Conservation (phyloP, 1,140 invertebrate species). For the Nephotettix cincticeps region DNA sequence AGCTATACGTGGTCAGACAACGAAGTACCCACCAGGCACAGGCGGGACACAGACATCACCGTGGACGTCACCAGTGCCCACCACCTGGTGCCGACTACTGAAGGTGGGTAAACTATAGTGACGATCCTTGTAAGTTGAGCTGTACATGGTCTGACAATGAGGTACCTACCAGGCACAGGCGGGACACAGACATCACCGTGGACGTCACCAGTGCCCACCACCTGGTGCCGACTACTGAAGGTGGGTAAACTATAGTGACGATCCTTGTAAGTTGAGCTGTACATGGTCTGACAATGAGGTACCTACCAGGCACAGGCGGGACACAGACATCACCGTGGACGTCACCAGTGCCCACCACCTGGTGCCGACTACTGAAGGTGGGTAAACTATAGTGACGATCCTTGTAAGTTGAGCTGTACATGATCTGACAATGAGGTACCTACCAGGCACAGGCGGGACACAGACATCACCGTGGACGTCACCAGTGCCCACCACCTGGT, state of each 20-base stretch:
- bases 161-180: conserved; percentile 47
- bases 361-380: conserved; percentile 25
- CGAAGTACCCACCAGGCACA: conserved; percentile 47
- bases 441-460: conserved; percentile 49
- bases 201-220: conserved; percentile 30
- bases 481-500: conserved; percentile 16
- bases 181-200: conserved; percentile 44
- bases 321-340: conserved; percentile 41
- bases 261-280: conserved; percentile 37
- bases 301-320: conserved; percentile 48
- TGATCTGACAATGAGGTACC: conserved; percentile 43
- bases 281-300: conserved; percentile 43
- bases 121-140: conserved; percentile 24
- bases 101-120: background rate
- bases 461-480: conserved; percentile 37
- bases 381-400: background rate
- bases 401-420: conserved; percentile 33
- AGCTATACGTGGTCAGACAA: conserved; percentile 44
- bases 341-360: conserved; percentile 26
- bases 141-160: conserved; percentile 44
- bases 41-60: conserved; percentile 45
- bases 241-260: background rate
- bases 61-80: conserved; percentile 30
- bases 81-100: conserved; percentile 18
- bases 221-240: conserved; percentile 23